Evolutionary conservation across 2,113 vertebrate species (phyloP), one percentile per base, ranked within the genome.

Genomic region (Atherinomorus stipes): DNA sequence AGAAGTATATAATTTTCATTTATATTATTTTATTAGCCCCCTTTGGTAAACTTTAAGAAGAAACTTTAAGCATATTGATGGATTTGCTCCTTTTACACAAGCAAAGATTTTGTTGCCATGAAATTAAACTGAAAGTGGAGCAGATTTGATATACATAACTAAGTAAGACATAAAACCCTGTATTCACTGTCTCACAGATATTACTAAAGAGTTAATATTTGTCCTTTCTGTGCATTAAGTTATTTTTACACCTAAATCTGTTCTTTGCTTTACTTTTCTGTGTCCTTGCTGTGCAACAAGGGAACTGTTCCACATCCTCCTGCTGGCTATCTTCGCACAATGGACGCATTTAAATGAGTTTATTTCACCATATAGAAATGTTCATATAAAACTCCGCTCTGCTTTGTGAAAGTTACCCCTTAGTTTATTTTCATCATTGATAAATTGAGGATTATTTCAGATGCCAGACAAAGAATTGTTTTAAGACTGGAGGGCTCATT

Each of bases 221-320:
- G 77, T 83, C 62, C 42, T 80, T 84, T 76, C 51, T 45, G 63
- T 80, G 71, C 83, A 76, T 80, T 71, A 42, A 74, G 82, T 83
- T 92, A 88, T 89, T 89, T 92, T 85, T 86, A 72, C 57, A 74
- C 81, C 78, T 58, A 78, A 60, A 88, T 90, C 85, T 87, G 89
- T 88, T 86, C 79, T 80, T 70, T 80, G 67, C 83, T 90, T 91
- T 91, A 90, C 88, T 85, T 92, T 87, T 77, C 71, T 0, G 77
- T 85, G 90, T 90, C 90, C 90, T 90, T 88, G 84, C 80, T 72
- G 67, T 85, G 88, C 68, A 83, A 83, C 90, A 42, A 25, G 93
- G 93, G 93, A 93, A 79, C 86, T 92, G 92, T 69, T 90, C 91
- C 64, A 92, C 81, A 93, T 94, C 87, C 34, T 19, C 69, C 72